Conservation (phyloP, 2,888 invertebrate species). For the Cataglyphis livida region DNA sequence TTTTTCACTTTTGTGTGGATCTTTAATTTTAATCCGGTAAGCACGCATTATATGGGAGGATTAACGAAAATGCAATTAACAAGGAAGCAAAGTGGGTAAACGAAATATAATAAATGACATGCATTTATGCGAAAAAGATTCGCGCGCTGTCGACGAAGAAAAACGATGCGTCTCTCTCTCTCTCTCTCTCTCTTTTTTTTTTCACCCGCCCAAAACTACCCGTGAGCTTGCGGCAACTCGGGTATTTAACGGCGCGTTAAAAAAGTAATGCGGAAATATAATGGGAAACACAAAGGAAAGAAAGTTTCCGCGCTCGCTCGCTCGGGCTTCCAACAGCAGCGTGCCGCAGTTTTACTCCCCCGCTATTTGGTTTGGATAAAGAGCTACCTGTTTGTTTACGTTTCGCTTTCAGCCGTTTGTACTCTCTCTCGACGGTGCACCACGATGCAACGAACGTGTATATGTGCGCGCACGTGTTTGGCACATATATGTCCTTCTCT, state of each 20-base stretch:
- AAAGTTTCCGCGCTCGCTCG: constrained; percentile 73
- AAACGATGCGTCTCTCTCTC: constrained; percentile 32
- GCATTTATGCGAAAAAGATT: constrained; percentile 45
- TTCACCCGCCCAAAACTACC: constrained; percentile 63
- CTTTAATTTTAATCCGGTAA: constrained; percentile 30
- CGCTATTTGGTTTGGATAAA: constrained; percentile 80
- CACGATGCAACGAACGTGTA: constrained; percentile 59
- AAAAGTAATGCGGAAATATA: constrained; percentile 74
- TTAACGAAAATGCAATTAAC: constrained; percentile 31
- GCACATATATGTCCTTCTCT: constrained; percentile 37
- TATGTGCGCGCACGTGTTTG: constrained; percentile 45
- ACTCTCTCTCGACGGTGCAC: constrained; percentile 72
- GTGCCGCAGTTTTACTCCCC: constrained; percentile 77
- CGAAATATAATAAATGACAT: constrained; percentile 35
- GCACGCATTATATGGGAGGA: neutral
- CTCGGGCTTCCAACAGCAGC: constrained; percentile 59
- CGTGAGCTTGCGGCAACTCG: constrained; percentile 67
- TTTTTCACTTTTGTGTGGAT: constrained; percentile 20
- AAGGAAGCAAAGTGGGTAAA: constrained; percentile 20
- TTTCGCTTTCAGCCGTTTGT: constrained; percentile 78
- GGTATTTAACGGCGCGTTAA: constrained; percentile 73
- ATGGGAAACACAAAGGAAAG: constrained; percentile 72
- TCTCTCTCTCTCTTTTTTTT: constrained; percentile 30
- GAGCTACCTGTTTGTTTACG: constrained; percentile 82
- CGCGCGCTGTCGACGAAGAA: constrained; percentile 46